phyloP scores from a whole-genome alignment of 2,888 invertebrate genomes.

The Iphiclides podalirius region DNA sequence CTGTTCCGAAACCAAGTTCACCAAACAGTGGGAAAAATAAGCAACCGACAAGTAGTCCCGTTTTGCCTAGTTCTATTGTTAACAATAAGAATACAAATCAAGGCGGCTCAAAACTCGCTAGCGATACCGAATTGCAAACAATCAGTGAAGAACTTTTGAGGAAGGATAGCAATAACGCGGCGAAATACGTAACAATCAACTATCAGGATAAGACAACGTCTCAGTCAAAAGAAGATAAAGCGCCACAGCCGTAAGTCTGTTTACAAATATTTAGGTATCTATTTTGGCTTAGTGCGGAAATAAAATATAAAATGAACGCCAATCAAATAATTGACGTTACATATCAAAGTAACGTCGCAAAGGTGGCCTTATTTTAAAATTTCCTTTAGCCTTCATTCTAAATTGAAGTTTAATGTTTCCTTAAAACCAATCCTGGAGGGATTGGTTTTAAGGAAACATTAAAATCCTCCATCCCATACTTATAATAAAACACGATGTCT shows the following conservation, averaged over 20 bases:
- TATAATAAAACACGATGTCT: no score
- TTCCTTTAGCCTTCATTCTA: neutral
- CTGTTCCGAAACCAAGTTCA: constrained; percentile 29
- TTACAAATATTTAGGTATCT: no score
- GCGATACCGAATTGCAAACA: constrained; percentile 83
- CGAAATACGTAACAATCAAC: constrained; percentile 84
- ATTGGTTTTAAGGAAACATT: no score
- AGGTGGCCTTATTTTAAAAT: neutral
- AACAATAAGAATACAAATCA: constrained; percentile 48
- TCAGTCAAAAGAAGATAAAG: constrained; percentile 84
- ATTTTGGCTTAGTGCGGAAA: no score
- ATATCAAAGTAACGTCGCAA: no score
- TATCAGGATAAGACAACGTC: constrained; percentile 88
- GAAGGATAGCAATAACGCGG: constrained; percentile 87
- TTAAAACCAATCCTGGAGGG: no score
- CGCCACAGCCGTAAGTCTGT: constrained; percentile 86
- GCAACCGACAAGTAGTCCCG: constrained; percentile 40
- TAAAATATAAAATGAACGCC: no score
- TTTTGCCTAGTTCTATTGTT: constrained; percentile 70
- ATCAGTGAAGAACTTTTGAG: constrained; percentile 86
- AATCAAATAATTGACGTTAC: no score
- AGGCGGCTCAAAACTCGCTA: constrained; percentile 46
- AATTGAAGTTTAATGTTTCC: no score
- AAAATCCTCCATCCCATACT: no score
- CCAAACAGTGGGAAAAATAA: constrained; percentile 26